A percentile compares a stretch with the other conserved stretches of the same genome.
These are phyloP conservation scores for Cardiocondyla obscurior DNA, from an alignment of 1,140 invertebrate species.

Conservation along the genomic window DNA sequence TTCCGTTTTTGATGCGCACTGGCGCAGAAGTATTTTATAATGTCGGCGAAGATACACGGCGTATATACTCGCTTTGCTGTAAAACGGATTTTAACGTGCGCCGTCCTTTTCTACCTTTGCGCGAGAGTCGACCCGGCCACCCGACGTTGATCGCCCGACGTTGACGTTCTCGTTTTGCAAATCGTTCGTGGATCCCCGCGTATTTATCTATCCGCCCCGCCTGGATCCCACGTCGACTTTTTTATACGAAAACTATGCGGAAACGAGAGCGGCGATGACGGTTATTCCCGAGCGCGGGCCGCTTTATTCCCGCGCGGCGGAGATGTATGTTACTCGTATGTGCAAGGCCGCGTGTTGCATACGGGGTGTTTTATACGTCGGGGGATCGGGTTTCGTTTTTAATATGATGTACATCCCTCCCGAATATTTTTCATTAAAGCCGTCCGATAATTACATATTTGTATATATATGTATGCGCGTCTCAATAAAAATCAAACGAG, in stretches of 20 bases:
- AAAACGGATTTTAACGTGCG: conserved; percentile 23
- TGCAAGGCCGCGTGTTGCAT: too few relatives aligned
- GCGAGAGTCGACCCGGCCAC: neutral
- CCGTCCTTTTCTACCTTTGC: neutral
- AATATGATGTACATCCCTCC: neutral
- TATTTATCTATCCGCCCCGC: conserved; percentile 24
- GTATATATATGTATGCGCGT: neutral
- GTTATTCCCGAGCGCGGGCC: neutral
- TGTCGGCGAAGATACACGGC: conserved; percentile 16
- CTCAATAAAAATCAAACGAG: neutral
- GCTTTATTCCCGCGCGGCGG: neutral
- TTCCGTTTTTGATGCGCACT: conserved; percentile 41
- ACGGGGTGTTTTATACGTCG: neutral
- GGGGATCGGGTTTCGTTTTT: neutral
- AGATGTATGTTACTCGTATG: neutral
- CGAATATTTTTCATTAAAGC: conserved; percentile 32
- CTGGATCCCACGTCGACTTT: conserved; percentile 28
- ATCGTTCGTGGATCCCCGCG: neutral
- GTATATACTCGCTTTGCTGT: neutral
- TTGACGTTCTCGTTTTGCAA: conserved; percentile 2
- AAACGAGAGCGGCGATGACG: conserved; percentile 26
- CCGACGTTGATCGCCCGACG: neutral
- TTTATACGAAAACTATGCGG: conserved; percentile 17
- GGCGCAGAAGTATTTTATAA: conserved; percentile 49
- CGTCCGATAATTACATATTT: neutral